Evolutionary conservation across 2,113 vertebrate species (phyloP).

Genomic region (Calyptommatus sinebrachiatus): DNA sequence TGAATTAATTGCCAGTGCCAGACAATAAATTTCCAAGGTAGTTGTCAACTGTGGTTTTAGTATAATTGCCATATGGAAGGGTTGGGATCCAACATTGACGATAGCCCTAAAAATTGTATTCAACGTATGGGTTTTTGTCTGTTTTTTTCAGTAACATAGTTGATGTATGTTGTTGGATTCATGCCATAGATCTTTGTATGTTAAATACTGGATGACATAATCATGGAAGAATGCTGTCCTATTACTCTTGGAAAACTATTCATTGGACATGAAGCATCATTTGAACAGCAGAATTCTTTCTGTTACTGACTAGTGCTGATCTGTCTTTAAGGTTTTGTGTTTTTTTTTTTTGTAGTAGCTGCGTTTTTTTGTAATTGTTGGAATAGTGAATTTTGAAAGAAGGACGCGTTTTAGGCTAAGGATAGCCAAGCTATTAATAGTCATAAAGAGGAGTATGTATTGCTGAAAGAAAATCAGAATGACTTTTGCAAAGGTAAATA

Average conservation of each 20-base stretch:
- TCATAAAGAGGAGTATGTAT: too few relatives aligned
- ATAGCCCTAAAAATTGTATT: slow-evolving; percentile 5
- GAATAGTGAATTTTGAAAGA: neutral
- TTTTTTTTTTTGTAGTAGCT: neutral
- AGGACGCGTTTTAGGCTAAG: neutral
- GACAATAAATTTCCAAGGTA: neutral
- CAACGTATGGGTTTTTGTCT: slow-evolving; percentile 7
- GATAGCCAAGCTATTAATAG: too few relatives aligned
- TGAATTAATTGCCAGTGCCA: neutral
- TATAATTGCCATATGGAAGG: neutral
- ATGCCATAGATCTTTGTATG: slow-evolving; percentile 28
- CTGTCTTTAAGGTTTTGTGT: neutral
- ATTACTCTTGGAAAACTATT: slow-evolving; percentile 44
- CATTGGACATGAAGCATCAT: neutral
- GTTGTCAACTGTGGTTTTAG: neutral
- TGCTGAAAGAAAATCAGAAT: too few relatives aligned
- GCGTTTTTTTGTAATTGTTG: neutral
- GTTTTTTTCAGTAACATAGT: slow-evolving; percentile 19
- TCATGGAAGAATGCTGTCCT: slow-evolving; percentile 56
- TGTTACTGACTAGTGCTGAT: neutral
- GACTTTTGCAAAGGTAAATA: too few relatives aligned
- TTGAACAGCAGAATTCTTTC: neutral
- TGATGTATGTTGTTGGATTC: slow-evolving; percentile 41
- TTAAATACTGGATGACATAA: slow-evolving; percentile 54
- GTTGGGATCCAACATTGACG: neutral